Conservation (phyloP, 1,140 invertebrate genomes). For the Drosophila persimilis region DNA sequence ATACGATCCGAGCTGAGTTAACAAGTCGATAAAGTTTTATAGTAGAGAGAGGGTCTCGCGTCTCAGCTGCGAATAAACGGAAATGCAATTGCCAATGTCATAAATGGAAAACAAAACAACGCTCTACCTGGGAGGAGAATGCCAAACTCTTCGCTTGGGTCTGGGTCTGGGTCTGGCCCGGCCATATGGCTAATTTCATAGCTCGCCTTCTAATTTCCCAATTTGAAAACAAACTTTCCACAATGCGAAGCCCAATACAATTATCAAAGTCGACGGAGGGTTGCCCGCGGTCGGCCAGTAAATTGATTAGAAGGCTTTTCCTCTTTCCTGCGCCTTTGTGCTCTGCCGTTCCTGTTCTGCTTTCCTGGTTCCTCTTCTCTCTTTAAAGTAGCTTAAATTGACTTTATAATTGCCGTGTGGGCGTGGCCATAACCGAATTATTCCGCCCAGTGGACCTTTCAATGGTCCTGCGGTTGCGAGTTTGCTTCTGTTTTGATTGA, state of each 20-base stretch:
- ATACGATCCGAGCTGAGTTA: slow-evolving; percentile 67
- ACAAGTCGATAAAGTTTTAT: slow-evolving; percentile 79
- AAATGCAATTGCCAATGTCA: slow-evolving; percentile 60
- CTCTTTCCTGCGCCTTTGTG: background rate
- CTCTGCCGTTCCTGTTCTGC: background rate
- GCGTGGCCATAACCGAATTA: slow-evolving; percentile 48
- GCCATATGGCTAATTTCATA: slow-evolving; percentile 72
- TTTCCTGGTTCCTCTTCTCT: background rate
- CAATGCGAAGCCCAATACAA: slow-evolving; percentile 58
- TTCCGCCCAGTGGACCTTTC: slow-evolving; percentile 25
- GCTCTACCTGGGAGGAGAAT: slow-evolving; percentile 22
- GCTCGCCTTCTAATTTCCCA: slow-evolving; percentile 59
- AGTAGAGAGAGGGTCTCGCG: slow-evolving; percentile 34
- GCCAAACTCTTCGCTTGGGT: slow-evolving; percentile 4
- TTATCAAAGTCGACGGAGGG: slow-evolving; percentile 46
- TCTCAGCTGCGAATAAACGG: slow-evolving; percentile 69
- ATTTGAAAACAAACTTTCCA: slow-evolving; percentile 59
- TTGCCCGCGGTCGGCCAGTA: slow-evolving; percentile 24
- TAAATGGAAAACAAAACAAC: slow-evolving; percentile 40
- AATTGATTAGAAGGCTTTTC: slow-evolving; percentile 72
- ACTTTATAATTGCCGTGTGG: slow-evolving; percentile 58
- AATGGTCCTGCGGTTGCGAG: slow-evolving; percentile 35
- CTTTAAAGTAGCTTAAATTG: slow-evolving; percentile 53
- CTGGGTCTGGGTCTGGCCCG: no score
- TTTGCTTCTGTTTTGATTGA: slow-evolving; percentile 48